Evolutionary conservation across 1,140 invertebrate genomes (phyloP).

Genomic region (Eulimnadia texana): DNA sequence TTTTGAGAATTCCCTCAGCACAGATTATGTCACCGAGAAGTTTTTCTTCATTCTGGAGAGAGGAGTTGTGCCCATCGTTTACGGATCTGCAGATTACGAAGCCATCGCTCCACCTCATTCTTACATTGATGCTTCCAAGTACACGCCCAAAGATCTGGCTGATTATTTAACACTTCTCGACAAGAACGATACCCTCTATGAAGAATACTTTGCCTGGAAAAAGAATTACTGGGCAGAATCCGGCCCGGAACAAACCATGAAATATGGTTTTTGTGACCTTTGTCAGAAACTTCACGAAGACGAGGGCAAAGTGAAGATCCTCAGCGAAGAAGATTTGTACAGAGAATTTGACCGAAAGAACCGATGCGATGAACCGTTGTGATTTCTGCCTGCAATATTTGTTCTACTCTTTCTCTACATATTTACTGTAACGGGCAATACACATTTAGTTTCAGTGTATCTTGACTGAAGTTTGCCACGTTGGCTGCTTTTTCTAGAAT

Average conservation of each 20-base stretch:
- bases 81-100: conserved; percentile 21
- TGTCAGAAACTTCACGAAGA: neutral
- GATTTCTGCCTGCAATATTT: too few species aligned
- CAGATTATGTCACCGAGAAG: conserved; percentile 36
- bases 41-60: conserved; percentile 23
- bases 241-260: neutral
- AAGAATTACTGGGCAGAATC: neutral
- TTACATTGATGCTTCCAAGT: neutral
- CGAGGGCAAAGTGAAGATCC: too few species aligned
- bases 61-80: conserved; percentile 27
- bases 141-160: conserved; percentile 29
- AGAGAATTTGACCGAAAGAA: too few species aligned
- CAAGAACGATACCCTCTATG: neutral
- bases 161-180: neutral
- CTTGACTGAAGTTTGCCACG: too few species aligned
- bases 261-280: neutral
- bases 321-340: too few species aligned
- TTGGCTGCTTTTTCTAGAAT: too few species aligned
- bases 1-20: conserved; percentile 34
- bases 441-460: too few species aligned
- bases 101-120: neutral
- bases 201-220: neutral
- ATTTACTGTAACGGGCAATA: too few species aligned
- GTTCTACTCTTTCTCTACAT: too few species aligned
- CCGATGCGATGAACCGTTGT: too few species aligned